phyloP scores from a whole-genome alignment of 2,113 vertebrate species.

The Drymodes brunneopygia region DNA sequence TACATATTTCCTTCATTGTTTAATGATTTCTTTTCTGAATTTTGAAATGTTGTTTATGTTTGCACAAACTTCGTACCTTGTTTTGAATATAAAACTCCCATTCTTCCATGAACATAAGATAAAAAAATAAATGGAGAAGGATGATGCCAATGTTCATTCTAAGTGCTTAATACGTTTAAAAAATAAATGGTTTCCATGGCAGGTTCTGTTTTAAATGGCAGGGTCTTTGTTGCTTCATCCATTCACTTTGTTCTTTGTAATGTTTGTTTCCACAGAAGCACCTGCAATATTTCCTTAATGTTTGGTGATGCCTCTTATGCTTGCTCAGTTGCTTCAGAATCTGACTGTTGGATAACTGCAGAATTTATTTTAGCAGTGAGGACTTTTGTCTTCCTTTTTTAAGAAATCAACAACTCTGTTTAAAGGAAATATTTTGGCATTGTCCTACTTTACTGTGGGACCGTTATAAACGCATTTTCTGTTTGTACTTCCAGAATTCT shows the following conservation, averaged over 20 bases:
- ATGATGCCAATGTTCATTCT: background rate
- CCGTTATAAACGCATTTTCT: background rate
- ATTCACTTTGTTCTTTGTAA: background rate
- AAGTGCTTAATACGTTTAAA: background rate
- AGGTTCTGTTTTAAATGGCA: background rate
- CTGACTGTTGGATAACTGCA: background rate
- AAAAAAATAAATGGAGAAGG: background rate
- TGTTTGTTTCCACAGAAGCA: background rate
- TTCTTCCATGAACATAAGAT: background rate
- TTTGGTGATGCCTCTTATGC: background rate
- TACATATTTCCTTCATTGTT: background rate
- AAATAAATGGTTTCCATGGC: background rate
- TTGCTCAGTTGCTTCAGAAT: background rate
- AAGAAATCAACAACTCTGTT: background rate
- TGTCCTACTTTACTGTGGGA: background rate
- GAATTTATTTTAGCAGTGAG: background rate
- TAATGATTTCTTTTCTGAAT: background rate
- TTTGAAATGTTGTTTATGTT: background rate
- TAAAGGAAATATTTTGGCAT: background rate
- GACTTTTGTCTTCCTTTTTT: background rate
- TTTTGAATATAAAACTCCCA: background rate
- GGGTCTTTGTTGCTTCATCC: background rate
- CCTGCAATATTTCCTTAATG: background rate
- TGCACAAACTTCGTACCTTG: background rate
- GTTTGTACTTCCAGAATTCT: conserved; percentile 8